Evolutionary conservation across 2,797 vertebrate genomes (phyloP).

Genomic region (Arnoldichthys spilopterus): DNA sequence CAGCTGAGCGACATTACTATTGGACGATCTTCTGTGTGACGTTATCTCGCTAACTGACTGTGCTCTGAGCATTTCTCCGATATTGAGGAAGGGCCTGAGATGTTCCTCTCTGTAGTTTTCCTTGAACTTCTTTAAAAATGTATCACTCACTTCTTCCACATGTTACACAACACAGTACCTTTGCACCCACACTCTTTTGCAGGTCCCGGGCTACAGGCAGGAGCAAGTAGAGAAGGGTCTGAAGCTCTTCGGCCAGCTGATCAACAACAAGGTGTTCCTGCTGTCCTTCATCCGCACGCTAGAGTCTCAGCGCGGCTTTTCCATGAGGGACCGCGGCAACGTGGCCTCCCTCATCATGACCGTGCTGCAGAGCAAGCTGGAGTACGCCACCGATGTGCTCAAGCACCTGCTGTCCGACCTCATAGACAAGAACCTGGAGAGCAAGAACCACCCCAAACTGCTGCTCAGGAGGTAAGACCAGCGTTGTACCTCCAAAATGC

Average conservation of each 20-base stretch:
- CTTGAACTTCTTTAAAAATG: too few species aligned
- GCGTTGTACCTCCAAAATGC: too few species aligned
- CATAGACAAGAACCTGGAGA: slow-evolving; percentile 98
- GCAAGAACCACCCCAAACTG: slow-evolving; percentile 97
- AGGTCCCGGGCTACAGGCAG: slow-evolving; percentile 97
- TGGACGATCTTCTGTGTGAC: too few species aligned
- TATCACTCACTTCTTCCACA: too few species aligned
- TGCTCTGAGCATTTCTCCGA: too few species aligned
- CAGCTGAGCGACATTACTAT: too few species aligned
- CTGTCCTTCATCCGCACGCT: slow-evolving; percentile 96
- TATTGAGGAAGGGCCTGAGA: too few species aligned
- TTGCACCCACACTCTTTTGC: too few species aligned
- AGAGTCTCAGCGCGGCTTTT: slow-evolving; percentile 95
- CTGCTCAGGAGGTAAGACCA: slow-evolving; percentile 87
- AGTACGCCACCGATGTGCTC: slow-evolving; percentile 95
- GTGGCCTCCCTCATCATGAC: slow-evolving; percentile 98
- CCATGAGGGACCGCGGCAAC: slow-evolving; percentile 96
- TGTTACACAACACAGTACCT: too few species aligned
- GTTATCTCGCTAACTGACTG: too few species aligned
- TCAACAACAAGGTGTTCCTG: slow-evolving; percentile 98
- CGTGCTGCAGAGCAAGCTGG: slow-evolving; percentile 94
- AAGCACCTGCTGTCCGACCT: slow-evolving; percentile 97
- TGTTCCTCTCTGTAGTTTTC: too few species aligned
- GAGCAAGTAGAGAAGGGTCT: slow-evolving; percentile 95
- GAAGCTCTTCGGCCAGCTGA: slow-evolving; percentile 96